These are phyloP conservation scores for Lophochroa leadbeateri DNA, from an alignment of 2,113 vertebrate genomes.

Conservation along the genomic window DNA sequence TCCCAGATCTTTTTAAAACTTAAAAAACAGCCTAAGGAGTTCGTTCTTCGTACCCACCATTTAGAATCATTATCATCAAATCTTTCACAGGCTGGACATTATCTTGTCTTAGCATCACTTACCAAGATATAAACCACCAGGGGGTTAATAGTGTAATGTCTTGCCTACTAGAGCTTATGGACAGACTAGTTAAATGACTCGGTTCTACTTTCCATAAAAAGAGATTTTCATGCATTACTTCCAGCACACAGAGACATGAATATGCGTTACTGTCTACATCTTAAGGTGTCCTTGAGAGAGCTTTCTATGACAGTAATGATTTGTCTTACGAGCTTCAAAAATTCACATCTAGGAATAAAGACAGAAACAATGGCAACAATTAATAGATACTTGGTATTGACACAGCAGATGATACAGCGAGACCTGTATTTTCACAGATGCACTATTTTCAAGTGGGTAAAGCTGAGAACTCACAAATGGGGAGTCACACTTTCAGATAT, in stretches of 20 bases:
- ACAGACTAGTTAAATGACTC: constrained; percentile 29
- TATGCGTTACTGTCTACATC: background rate
- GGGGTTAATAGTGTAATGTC: constrained; percentile 40
- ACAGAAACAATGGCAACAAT: background rate
- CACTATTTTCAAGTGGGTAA: background rate
- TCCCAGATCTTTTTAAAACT: background rate
- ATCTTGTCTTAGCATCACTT: constrained; percentile 50
- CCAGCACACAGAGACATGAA: background rate
- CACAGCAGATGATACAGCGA: background rate
- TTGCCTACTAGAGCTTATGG: constrained; percentile 18
- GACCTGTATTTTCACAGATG: background rate
- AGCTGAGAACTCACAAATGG: background rate
- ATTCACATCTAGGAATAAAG: background rate
- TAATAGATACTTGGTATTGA: background rate
- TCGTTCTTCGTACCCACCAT: background rate
- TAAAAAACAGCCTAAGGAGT: constrained; percentile 30
- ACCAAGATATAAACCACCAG: constrained; percentile 38
- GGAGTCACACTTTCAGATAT: background rate
- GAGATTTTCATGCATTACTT: constrained; percentile 42
- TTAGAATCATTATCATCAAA: constrained; percentile 30
- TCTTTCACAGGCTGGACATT: constrained; percentile 53
- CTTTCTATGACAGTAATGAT: background rate
- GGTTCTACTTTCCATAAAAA: background rate
- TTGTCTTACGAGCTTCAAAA: background rate
- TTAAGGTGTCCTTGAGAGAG: constrained; percentile 33